A percentile compares a stretch with the other conserved stretches of the same genome.
Conservation (phyloP, 2,113 vertebrate species). For the Cricetomys ansorgei region DNA sequence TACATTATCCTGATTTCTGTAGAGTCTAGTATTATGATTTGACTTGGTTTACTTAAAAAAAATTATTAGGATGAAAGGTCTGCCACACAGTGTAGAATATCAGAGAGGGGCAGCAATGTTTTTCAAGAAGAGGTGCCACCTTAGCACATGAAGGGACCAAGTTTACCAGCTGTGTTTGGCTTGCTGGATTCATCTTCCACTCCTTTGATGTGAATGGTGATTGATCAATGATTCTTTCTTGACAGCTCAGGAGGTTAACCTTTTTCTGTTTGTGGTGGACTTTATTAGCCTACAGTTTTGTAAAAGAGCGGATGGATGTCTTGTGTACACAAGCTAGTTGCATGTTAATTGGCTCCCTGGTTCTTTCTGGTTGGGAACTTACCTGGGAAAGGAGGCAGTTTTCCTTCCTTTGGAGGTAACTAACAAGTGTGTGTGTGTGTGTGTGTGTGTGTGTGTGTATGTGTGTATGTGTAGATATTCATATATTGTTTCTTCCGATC, state of each 20-base stretch:
- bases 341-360: slow-evolving; percentile 52
- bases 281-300: slow-evolving; percentile 79
- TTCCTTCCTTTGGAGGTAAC: slow-evolving; percentile 72
- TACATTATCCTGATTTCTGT: neutral
- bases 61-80: slow-evolving; percentile 61
- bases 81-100: neutral
- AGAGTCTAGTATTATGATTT: neutral
- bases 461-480: neutral
- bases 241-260: slow-evolving; percentile 58
- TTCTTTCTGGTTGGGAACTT: slow-evolving; percentile 72
- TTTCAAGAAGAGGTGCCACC: slow-evolving; percentile 1
- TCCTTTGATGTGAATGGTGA: slow-evolving; percentile 83
- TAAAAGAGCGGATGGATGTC: slow-evolving; percentile 65
- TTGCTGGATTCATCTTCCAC: neutral
- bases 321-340: neutral
- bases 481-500: slow-evolving; percentile 34
- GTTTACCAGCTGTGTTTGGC: slow-evolving; percentile 71
- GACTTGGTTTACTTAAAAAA: slow-evolving; percentile 46
- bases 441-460: neutral
- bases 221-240: slow-evolving; percentile 78
- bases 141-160: slow-evolving; percentile 47
- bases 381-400: slow-evolving; percentile 39
- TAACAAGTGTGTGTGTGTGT: neutral
- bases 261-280: slow-evolving; percentile 48
- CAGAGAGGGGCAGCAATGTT: neutral